phyloP scores from a whole-genome alignment of 2,113 vertebrate genomes.

The Archilochus colubris region DNA sequence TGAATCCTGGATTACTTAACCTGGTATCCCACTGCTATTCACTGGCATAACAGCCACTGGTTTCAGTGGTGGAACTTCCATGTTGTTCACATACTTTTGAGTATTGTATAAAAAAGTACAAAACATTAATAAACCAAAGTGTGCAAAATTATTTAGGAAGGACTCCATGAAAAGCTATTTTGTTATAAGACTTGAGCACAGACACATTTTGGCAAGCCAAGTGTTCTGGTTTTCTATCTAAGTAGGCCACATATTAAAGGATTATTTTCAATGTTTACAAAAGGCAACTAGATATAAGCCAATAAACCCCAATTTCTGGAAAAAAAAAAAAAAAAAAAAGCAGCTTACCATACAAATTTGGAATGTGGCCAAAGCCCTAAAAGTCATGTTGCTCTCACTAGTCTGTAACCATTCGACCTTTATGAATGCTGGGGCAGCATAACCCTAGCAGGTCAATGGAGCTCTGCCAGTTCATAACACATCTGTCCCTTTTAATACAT shows the following conservation, averaged over 20 bases:
- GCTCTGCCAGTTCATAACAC: slow-evolving; percentile 22
- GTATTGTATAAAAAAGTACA: background rate
- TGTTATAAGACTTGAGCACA: background rate
- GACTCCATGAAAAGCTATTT: background rate
- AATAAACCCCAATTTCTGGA: background rate
- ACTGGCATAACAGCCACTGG: background rate
- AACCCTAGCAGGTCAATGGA: slow-evolving; percentile 6
- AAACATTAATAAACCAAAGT: background rate
- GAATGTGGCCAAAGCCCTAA: background rate
- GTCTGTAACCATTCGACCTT: background rate
- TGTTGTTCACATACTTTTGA: background rate
- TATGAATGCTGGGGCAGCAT: background rate
- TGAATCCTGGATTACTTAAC: background rate
- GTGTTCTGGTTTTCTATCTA: background rate
- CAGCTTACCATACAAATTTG: background rate
- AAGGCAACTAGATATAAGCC: background rate
- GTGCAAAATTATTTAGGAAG: background rate
- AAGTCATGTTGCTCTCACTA: background rate
- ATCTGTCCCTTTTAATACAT: background rate
- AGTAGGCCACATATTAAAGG: background rate
- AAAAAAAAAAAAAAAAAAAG: background rate
- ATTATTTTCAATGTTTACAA: slow-evolving; percentile 19
- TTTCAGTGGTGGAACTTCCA: background rate
- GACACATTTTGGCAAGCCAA: background rate
- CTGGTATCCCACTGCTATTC: background rate